Evolutionary conservation across 2,113 vertebrate genomes (phyloP).

Genomic region (Passer domesticus): DNA sequence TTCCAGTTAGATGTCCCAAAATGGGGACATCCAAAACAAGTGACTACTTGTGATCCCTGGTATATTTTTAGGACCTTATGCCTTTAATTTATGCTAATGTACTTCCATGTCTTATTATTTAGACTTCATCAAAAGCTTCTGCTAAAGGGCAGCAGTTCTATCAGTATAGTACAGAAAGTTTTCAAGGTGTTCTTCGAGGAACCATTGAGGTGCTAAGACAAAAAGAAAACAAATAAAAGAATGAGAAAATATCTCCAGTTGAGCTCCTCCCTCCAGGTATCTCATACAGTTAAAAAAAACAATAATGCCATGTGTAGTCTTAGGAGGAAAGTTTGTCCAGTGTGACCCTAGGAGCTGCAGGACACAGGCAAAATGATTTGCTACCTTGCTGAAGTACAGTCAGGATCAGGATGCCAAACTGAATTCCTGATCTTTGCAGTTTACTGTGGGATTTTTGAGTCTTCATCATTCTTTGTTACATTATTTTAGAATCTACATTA

Average conservation of each 20-base stretch:
- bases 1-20: background rate
- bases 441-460: background rate
- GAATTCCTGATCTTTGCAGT: background rate
- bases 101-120: background rate
- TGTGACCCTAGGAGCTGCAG: background rate
- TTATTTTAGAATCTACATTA: background rate
- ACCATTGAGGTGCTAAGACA: background rate
- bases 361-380: background rate
- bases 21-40: background rate
- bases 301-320: background rate
- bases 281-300: background rate
- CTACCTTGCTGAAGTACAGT: background rate
- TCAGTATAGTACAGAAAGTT: background rate
- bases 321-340: background rate
- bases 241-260: background rate
- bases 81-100: background rate
- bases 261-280: background rate
- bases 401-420: background rate
- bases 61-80: background rate
- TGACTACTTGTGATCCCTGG: background rate
- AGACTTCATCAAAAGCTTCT: background rate
- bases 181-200: background rate
- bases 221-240: background rate
- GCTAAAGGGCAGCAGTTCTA: background rate
- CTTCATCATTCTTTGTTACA: background rate